These are phyloP conservation scores for Pituophis catenifer DNA, from an alignment of 2,113 vertebrate species.

Conservation along the genomic window DNA sequence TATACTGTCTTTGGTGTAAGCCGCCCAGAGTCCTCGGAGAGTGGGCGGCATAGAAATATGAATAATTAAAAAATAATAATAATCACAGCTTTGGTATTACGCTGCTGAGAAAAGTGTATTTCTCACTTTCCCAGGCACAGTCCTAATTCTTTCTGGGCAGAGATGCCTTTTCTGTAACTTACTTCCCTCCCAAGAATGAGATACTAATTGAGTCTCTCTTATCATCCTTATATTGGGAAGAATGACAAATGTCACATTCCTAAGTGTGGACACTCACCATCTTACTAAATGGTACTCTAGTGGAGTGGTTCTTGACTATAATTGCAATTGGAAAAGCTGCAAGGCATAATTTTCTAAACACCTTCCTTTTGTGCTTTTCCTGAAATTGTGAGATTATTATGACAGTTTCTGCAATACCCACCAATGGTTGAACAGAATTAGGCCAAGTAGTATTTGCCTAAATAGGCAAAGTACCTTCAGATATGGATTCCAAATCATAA, in stretches of 20 bases:
- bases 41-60: no score
- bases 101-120: background rate
- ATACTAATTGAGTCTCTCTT: background rate
- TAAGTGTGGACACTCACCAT: background rate
- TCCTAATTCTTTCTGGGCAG: background rate
- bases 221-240: background rate
- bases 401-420: background rate
- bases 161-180: background rate
- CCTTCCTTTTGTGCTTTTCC: background rate
- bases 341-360: background rate
- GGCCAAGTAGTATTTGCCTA: background rate
- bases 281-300: background rate
- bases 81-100: background rate
- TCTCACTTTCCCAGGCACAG: background rate
- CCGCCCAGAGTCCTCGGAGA: no score
- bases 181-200: background rate
- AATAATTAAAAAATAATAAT: no score
- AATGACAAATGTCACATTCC: background rate
- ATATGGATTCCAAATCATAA: background rate
- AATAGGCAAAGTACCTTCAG: background rate
- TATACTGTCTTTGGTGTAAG: no score
- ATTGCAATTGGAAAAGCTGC: background rate
- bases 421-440: background rate
- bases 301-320: background rate
- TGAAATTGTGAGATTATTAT: background rate